Conservation (phyloP, 2,113 vertebrate species). For the Brienomyrus brachyistius region DNA sequence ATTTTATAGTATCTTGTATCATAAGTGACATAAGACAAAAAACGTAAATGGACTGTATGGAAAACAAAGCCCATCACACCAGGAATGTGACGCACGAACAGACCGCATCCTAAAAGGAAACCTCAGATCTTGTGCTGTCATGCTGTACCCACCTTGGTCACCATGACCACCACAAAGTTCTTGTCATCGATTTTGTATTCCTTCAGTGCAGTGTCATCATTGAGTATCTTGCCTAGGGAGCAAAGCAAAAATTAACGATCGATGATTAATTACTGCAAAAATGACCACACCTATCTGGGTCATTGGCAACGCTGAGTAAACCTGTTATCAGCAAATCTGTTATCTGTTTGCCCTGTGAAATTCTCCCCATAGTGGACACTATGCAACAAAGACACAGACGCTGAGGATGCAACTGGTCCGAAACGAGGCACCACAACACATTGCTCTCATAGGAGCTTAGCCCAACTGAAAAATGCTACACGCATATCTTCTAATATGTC, state of each 20-base stretch:
- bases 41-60: not conserved
- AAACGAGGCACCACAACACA: not conserved
- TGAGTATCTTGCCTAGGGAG: slow-evolving; percentile 84
- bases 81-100: not conserved
- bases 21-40: not conserved
- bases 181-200: slow-evolving; percentile 97
- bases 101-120: not conserved
- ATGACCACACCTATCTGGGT: not conserved
- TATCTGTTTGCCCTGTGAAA: not conserved
- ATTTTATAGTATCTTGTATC: not conserved
- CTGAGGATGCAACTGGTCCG: not conserved
- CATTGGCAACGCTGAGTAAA: not conserved
- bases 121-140: not conserved
- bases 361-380: not conserved
- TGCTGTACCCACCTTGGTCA: slow-evolving; percentile 75
- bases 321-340: not conserved
- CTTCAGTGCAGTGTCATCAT: slow-evolving; percentile 83
- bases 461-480: not conserved
- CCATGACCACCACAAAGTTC: slow-evolving; percentile 97
- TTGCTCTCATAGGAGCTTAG: not conserved
- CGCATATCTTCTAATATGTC: not conserved
- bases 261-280: not conserved
- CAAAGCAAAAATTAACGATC: slow-evolving; percentile 28
- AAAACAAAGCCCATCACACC: not conserved
- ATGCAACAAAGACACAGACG: not conserved